phyloP scores from a whole-genome alignment of 2,113 vertebrate genomes.

The Natator depressus region DNA sequence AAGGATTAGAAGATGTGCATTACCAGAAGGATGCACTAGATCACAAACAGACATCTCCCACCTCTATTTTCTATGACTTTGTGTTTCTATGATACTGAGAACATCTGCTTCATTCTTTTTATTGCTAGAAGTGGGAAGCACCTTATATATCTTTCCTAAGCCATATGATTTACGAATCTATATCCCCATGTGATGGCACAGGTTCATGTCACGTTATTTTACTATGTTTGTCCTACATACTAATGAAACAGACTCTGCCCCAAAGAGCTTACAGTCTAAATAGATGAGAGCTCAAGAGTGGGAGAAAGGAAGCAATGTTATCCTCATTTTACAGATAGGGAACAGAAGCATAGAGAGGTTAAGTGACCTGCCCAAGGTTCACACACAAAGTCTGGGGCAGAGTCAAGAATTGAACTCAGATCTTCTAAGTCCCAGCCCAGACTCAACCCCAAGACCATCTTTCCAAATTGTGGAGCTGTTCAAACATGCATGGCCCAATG shows the following conservation, averaged over 20 bases:
- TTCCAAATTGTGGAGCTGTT: background rate
- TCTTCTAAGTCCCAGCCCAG: background rate
- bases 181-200: background rate
- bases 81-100: background rate
- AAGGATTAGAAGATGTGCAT: background rate
- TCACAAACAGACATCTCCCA: background rate
- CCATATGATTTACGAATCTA: background rate
- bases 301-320: background rate
- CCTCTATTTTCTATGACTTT: background rate
- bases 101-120: background rate
- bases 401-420: conserved; percentile 8
- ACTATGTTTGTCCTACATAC: background rate
- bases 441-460: background rate
- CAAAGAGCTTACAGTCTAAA: conserved; percentile 27
- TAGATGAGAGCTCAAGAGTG: background rate
- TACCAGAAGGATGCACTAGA: background rate
- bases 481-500: background rate
- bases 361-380: background rate
- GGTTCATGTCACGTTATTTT: background rate
- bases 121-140: background rate
- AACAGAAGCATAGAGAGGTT: background rate
- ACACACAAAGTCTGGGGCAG: background rate
- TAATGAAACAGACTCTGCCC: background rate
- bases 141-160: background rate
- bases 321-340: background rate